Evolutionary conservation across 2,888 invertebrate species (phyloP).

Genomic region (Xanthia togata): DNA sequence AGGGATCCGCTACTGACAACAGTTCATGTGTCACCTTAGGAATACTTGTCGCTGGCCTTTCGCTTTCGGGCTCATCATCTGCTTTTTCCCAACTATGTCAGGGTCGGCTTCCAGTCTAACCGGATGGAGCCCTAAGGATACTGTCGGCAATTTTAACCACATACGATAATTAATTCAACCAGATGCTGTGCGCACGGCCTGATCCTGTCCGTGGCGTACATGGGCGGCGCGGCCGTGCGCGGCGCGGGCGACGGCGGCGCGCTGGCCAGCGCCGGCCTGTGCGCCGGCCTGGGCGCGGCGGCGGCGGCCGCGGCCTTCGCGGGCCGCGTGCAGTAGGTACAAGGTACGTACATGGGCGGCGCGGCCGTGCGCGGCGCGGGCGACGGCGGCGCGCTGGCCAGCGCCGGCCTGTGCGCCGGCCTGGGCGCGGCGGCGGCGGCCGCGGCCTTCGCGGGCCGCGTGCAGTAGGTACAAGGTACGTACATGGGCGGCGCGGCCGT

Average conservation of each 20-base stretch:
- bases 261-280: constrained; percentile 57
- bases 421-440: constrained; percentile 71
- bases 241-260: constrained; percentile 77
- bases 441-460: constrained; percentile 43
- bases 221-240: constrained; percentile 87
- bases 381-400: constrained; percentile 71
- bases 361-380: constrained; percentile 84
- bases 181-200: constrained; percentile 91
- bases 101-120: too few species aligned
- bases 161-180: constrained; percentile 7
- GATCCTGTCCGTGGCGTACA: constrained; percentile 87
- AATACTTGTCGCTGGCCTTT: too few species aligned
- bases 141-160: too few species aligned
- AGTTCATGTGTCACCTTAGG: too few species aligned
- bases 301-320: constrained; percentile 66
- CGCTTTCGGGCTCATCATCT: too few species aligned
- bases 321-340: constrained; percentile 41
- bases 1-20: too few species aligned
- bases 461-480: constrained; percentile 50
- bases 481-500: constrained; percentile 85
- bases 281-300: constrained; percentile 67
- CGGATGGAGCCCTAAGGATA: too few species aligned
- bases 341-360: constrained; percentile 77
- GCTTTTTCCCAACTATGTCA: too few species aligned
- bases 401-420: constrained; percentile 56